Base-by-base conservation (phyloP, 2,113 vertebrate species). In the Calonectris borealis region DNA sequence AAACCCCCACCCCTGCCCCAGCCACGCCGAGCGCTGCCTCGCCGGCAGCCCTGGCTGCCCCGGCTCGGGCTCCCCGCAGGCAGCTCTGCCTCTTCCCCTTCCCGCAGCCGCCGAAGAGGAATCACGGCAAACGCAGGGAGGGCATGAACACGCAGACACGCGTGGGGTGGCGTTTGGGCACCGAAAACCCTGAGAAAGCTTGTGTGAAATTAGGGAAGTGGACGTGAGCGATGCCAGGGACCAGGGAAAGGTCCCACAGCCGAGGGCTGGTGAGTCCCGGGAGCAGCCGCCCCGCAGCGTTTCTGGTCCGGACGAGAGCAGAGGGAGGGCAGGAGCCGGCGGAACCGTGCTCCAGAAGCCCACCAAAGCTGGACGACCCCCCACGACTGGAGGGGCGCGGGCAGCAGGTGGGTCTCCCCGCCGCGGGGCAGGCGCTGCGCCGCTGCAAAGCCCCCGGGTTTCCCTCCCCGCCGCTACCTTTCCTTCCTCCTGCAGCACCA, bases 91-190 rank as follows among this genome's bases (percentile, higher is more conserved):
- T 32, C 42, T 12, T 49, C 24, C 42, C 38, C 24, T 19, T 38
- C 58, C 82, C 44, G 38, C 70, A 1, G 3, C 16, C 2, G 1
- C 77, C 15, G 0, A 13, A 7, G 52, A 6, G 61, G 86, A 51
- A 51, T 16, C 2, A 0, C 0, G 2, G 52, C 36, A 2, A 15
- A 20, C 2, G 5, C 18, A 2, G 24, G 44, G 40, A 73, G 20
- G 52, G 29, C n/a, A 31, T 3, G 4, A 7, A 7, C 36, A 4
- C 2, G 4, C 29, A 31, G 65, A 19, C 58, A 24, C 51, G 17
- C 3, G 11, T 7, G 7, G 61, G 29, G n/a, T 7, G 21, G 55
- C 9, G 2, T 15, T 11, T 3, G 44, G 68, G n/a, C 38, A 46
- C 16, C 7, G 1, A 49, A 10, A 65, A 22, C 44, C 26, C 70